These are phyloP conservation scores for Sinohyriopsis cumingii DNA, from an alignment of 2,888 invertebrate species.

Conservation along the genomic window DNA sequence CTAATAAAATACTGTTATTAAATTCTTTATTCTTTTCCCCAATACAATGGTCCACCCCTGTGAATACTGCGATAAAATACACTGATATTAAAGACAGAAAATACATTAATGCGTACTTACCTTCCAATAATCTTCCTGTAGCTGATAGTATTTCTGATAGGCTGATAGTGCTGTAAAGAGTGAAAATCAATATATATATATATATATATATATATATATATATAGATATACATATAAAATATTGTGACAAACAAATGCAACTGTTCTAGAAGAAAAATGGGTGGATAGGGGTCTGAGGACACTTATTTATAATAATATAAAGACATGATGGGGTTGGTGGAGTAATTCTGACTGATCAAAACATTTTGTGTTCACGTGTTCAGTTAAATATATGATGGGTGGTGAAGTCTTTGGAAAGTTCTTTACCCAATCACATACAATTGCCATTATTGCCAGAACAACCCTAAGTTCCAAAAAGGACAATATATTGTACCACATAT, in stretches of 20 bases:
- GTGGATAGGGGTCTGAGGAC: no score
- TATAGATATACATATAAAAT: not conserved
- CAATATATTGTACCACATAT: no score
- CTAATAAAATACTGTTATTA: not conserved
- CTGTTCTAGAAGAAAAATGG: no score
- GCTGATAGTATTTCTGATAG: conserved; percentile 83
- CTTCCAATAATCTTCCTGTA: conserved; percentile 67
- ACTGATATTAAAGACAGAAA: not conserved
- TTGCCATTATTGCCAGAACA: no score
- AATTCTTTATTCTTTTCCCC: not conserved
- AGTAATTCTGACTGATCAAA: no score
- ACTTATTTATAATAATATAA: no score
- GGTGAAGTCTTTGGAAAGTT: no score
- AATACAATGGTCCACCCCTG: not conserved
- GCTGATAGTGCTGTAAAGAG: conserved; percentile 90
- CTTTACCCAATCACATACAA: no score
- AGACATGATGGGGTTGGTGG: no score
- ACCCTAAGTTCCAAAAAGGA: no score
- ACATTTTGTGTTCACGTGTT: no score
- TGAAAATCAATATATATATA: not conserved
- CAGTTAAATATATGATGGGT: no score
- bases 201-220: not conserved
- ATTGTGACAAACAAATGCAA: not conserved
- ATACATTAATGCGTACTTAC: conserved; percentile 39
- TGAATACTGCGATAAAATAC: not conserved